phyloP scores from a whole-genome alignment of 2,888 invertebrate species.

The Drosophila rellima region DNA sequence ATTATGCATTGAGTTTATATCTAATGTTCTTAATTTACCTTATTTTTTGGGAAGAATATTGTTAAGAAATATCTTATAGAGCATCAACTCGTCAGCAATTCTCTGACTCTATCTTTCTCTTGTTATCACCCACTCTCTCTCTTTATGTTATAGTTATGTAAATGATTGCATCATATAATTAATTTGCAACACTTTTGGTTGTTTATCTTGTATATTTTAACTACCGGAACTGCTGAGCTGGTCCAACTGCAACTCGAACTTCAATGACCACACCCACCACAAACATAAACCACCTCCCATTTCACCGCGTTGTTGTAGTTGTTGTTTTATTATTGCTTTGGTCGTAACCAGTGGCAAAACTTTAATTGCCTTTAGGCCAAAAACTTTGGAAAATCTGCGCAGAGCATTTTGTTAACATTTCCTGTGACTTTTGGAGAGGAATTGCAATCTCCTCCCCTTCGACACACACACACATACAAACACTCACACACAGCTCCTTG shows the following conservation, averaged over 20 bases:
- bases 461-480: not conserved
- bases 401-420: constrained; percentile 88
- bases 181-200: constrained; percentile 6
- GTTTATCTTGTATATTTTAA: constrained; percentile 36
- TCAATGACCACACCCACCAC: constrained; percentile 30
- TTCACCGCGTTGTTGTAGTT: constrained; percentile 6
- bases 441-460: constrained; percentile 51
- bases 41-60: not conserved
- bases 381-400: constrained; percentile 67
- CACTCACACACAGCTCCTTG: not conserved
- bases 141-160: not conserved
- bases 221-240: constrained; percentile 20
- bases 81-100: not conserved
- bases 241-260: constrained; percentile 17
- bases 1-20: not conserved
- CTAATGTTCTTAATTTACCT: not conserved
- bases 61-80: not conserved
- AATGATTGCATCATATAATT: constrained; percentile 14
- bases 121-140: not conserved
- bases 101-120: too few relatives aligned
- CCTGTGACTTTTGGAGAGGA: constrained; percentile 85
- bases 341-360: constrained; percentile 52
- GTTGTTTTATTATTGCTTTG: constrained; percentile 21
- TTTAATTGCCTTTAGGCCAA: constrained; percentile 75
- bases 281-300: not conserved